Base-by-base conservation (phyloP, 2,113 vertebrate genomes). In the Castor canadensis region DNA sequence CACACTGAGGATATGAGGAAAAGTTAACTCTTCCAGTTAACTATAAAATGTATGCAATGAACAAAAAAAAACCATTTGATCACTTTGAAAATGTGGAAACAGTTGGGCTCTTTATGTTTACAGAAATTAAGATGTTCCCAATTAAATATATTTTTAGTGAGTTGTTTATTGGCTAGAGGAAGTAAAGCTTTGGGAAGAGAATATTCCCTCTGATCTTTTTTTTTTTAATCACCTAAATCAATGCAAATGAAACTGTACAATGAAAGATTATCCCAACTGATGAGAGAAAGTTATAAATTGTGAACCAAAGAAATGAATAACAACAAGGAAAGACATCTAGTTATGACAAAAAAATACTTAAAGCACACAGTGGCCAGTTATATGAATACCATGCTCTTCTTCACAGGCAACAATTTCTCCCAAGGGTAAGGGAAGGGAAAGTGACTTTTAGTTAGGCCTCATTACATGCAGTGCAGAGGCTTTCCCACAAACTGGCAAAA, bases 61-160 rank as follows among this genome's bases (percentile, higher is more conserved):
- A 77, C 88, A 52, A 43, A 7, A 56, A 92, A 60, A 67, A 56
- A 40, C 1, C 73, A 97, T 90, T 92, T 87, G 82, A 84, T 93
- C 95, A 58, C 95, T 98, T 97, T 86, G 90, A 83, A 98, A 95
- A 95, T 93, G 94, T 96, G 88, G 95, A 86, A 97, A 91, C 93
- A 95, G 30, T 93, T 80, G 87, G 60, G 56, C 47, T 98, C 85
- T 95, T 94, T 72, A 93, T 87, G 79, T 94, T 98, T 94, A 93
- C 58, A 95, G 69, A 98, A 95, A 96, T 93, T 89, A 95, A 95
- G 75, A 97, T 94, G 75, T 81, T 96, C 49, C 43, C 81, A 67
- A 91, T 95, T 77, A 96, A 98, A 98, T 96, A 87, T 83, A 72
- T 96, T 98, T 95, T 96, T 92, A 89, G 88, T 96, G 97, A 96